Conservation (phyloP, 1,140 invertebrate genomes). For the Drosophila funebris region DNA sequence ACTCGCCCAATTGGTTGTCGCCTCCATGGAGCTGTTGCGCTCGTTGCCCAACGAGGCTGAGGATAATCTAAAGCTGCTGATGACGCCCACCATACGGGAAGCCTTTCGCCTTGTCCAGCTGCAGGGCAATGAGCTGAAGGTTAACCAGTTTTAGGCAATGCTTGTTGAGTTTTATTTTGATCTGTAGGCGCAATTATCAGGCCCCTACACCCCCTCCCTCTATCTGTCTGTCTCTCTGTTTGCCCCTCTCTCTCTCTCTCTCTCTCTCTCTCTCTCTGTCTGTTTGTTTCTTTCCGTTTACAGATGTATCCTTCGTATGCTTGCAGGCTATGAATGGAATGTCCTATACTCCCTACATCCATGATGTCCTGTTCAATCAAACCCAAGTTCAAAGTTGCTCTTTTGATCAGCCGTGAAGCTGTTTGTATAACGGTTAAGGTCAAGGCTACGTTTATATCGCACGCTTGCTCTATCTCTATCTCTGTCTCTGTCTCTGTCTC, state of each 20-base stretch:
- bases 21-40: slow-evolving; percentile 79
- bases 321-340: neutral
- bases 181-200: slow-evolving; percentile 72
- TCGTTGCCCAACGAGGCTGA: slow-evolving; percentile 78
- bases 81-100: slow-evolving; percentile 83
- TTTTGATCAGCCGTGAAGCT: slow-evolving; percentile 7
- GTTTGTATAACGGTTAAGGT: slow-evolving; percentile 21
- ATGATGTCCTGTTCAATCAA: too few species aligned
- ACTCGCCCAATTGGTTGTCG: slow-evolving; percentile 78
- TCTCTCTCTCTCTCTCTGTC: slow-evolving; percentile 9
- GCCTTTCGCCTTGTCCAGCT: slow-evolving; percentile 82
- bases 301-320: neutral
- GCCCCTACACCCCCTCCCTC: slow-evolving; percentile 51
- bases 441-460: slow-evolving; percentile 34
- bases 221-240: slow-evolving; percentile 13
- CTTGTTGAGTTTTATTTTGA: slow-evolving; percentile 84
- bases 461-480: slow-evolving; percentile 15
- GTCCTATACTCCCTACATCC: neutral
- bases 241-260: neutral
- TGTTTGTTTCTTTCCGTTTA: neutral
- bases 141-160: slow-evolving; percentile 83
- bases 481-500: neutral
- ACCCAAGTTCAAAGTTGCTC: slow-evolving; percentile 1
- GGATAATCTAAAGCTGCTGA: slow-evolving; percentile 76
- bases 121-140: slow-evolving; percentile 83